Percentiles rank a stretch among this genome's conserved stretches.
Conservation (phyloP, 2,888 invertebrate genomes). For the Cactoblastis cactorum region DNA sequence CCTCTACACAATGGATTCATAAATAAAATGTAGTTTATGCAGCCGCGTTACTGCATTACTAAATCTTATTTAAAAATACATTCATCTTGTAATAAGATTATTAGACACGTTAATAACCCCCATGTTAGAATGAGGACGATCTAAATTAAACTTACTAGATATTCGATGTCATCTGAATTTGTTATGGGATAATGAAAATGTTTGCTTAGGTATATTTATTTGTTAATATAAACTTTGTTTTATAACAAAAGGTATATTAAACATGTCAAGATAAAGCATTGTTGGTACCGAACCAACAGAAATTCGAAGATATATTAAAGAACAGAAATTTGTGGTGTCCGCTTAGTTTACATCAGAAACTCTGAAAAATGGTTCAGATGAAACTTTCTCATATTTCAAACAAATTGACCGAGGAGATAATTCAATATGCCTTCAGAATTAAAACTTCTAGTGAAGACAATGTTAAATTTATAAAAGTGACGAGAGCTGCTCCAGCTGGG, state of each 20-base stretch:
- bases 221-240: too few relatives aligned
- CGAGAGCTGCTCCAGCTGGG: conserved; percentile 41
- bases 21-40: neutral
- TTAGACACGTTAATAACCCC: too few relatives aligned
- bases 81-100: too few relatives aligned
- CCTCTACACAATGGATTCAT: neutral
- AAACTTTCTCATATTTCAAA: conserved; percentile 40
- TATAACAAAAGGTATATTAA: neutral
- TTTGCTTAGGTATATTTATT: neutral
- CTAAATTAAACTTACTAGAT: too few relatives aligned
- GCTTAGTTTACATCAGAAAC: neutral
- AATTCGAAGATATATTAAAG: neutral
- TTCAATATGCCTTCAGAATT: conserved; percentile 39
- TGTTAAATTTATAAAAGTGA: conserved; percentile 32
- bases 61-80: too few relatives aligned
- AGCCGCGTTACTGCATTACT: neutral
- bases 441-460: conserved; percentile 39
- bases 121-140: too few relatives aligned
- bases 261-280: neutral
- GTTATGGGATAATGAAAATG: too few relatives aligned
- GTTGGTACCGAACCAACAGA: neutral
- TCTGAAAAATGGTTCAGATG: conserved; percentile 33
- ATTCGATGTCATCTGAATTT: too few relatives aligned
- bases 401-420: conserved; percentile 35
- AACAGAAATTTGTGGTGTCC: neutral